Conservation (phyloP, 1,140 invertebrate species). For the Sycophila sp. region DNA sequence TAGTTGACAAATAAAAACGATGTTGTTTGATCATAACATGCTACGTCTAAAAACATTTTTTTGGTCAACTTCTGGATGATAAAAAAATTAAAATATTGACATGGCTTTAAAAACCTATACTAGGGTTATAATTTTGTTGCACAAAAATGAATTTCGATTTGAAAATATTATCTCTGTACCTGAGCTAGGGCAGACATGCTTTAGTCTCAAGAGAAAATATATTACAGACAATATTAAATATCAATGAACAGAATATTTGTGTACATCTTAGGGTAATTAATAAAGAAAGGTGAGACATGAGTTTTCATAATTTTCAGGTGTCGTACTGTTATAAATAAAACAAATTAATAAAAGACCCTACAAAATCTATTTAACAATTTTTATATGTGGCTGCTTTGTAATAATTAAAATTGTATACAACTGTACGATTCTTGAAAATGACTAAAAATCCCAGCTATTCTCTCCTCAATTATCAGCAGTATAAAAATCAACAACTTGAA, state of each 20-base stretch:
- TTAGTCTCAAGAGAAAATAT: constrained; percentile 34
- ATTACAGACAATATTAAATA: constrained; percentile 38
- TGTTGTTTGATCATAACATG: constrained; percentile 62
- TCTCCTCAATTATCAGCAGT: too few relatives aligned
- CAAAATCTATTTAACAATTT: constrained; percentile 48
- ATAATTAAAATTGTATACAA: too few relatives aligned
- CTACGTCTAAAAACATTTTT: constrained; percentile 62
- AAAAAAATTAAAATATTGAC: constrained; percentile 54
- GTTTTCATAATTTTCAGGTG: constrained; percentile 63
- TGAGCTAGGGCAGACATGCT: constrained; percentile 35
- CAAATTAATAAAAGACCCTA: constrained; percentile 49
- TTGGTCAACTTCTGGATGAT: constrained; percentile 63
- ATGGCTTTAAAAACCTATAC: constrained; percentile 58
- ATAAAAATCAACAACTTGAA: constrained; percentile 48
- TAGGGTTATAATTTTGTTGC: constrained; percentile 64
- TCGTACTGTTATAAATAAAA: constrained; percentile 55
- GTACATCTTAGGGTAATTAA: constrained; percentile 59
- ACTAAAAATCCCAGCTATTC: too few relatives aligned
- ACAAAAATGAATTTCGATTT: constrained; percentile 51
- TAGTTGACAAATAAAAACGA: constrained; percentile 62
- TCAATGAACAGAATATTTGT: constrained; percentile 41
- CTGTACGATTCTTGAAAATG: too few relatives aligned
- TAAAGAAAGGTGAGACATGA: constrained; percentile 67
- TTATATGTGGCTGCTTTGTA: constrained; percentile 58
- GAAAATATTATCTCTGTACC: constrained; percentile 27